A percentile compares a stretch with the other conserved stretches of the same genome.
Conservation (phyloP, 1,140 invertebrate species). For the Sycophaga agraensis region DNA sequence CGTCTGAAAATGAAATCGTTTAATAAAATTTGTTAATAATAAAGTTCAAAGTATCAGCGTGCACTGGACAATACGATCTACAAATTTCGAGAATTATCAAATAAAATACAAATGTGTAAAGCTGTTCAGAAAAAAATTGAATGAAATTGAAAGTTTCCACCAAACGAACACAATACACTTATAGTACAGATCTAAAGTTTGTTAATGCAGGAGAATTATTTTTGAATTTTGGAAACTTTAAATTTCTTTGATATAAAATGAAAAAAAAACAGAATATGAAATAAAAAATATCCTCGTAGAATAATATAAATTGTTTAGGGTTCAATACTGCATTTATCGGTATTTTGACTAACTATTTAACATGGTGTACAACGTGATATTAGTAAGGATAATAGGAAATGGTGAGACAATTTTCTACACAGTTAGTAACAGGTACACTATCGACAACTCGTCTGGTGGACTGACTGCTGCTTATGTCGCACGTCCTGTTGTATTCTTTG, state of each 20-base stretch:
- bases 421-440: conserved; percentile 35
- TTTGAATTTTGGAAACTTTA: conserved; percentile 19
- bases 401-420: conserved; percentile 24
- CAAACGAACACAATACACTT: not conserved
- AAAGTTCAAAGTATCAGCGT: conserved; percentile 14
- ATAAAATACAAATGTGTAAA: not conserved
- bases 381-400: not conserved
- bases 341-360: not conserved
- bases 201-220: not conserved
- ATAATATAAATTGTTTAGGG: not conserved
- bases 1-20: conserved; percentile 3
- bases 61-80: conserved; percentile 29
- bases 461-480: conserved; percentile 54
- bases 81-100: conserved; percentile 2
- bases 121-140: not conserved
- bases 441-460: conserved; percentile 59
- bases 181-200: not conserved
- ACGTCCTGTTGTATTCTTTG: conserved; percentile 40
- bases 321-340: conserved; percentile 2
- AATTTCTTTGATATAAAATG: conserved; percentile 1
- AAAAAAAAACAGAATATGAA: conserved; percentile 1
- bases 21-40: not conserved
- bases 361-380: conserved; percentile 8
- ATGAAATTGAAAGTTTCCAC: conserved; percentile 21
- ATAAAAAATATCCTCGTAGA: no score